phyloP scores from a whole-genome alignment of 1,140 invertebrate species.

The Bombus confusus region DNA sequence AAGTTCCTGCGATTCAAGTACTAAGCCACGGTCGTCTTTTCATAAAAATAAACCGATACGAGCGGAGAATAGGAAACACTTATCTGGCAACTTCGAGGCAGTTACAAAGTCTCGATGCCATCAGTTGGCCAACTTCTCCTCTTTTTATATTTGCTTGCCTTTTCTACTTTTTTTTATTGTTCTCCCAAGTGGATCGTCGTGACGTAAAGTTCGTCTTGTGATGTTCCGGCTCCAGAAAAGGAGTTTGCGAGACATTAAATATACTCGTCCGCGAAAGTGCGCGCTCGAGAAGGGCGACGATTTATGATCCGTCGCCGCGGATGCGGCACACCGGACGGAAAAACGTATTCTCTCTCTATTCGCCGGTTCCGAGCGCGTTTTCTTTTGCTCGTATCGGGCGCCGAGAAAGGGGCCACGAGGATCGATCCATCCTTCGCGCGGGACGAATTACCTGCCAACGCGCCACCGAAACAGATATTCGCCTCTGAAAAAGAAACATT shows the following conservation, averaged over 20 bases:
- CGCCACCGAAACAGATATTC: conserved; percentile 70
- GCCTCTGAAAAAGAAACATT: conserved; percentile 22
- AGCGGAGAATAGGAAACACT: too few relatives aligned
- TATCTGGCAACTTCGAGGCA: too few relatives aligned
- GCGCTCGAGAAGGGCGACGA: conserved; percentile 65
- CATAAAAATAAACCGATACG: too few relatives aligned
- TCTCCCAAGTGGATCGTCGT: conserved; percentile 45
- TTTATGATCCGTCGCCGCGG: conserved; percentile 75
- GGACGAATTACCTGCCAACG: conserved; percentile 76
- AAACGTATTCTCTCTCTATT: conserved; percentile 64
- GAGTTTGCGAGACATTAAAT: conserved; percentile 70
- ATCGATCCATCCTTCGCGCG: conserved; percentile 71
- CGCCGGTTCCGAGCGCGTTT: not conserved
- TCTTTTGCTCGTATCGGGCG: conserved; percentile 61
- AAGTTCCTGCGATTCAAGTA: too few relatives aligned
- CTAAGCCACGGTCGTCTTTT: too few relatives aligned
- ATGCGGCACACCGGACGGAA: conserved; percentile 54
- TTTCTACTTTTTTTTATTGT: conserved; percentile 25
- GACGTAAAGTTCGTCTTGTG: conserved; percentile 55
- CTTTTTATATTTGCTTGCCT: not conserved
- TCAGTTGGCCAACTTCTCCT: conserved; percentile 6
- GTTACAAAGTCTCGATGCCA: not conserved
- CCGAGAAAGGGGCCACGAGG: conserved; percentile 43
- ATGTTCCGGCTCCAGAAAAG: conserved; percentile 42
- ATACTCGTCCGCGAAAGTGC: conserved; percentile 62